Percentiles rank a stretch among this genome's conserved stretches.
phyloP scores from a whole-genome alignment of 2,113 vertebrate genomes.

The Thamnophis sirtalis region DNA sequence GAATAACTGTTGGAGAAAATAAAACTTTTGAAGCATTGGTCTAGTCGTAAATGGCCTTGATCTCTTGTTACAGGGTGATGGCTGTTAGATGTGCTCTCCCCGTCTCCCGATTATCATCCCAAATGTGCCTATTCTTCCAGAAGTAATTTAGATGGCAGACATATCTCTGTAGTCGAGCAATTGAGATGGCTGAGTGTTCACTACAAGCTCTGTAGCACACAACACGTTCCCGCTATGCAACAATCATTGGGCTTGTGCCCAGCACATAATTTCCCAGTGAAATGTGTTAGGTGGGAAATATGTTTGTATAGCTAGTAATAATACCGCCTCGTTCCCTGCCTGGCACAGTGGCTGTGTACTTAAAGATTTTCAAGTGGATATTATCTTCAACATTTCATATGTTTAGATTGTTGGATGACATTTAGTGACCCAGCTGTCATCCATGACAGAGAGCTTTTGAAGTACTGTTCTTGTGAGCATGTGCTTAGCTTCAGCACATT shows the following conservation, averaged over 20 bases:
- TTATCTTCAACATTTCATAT: neutral
- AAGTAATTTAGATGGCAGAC: conserved; percentile 25
- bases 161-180: neutral
- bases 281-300: conserved; percentile 11
- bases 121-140: conserved; percentile 25
- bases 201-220: conserved; percentile 2
- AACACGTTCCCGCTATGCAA: neutral
- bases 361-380: neutral
- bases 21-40: neutral
- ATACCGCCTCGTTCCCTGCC: neutral
- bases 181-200: conserved; percentile 2
- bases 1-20: neutral
- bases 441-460: conserved; percentile 9
- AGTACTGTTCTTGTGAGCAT: neutral
- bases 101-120: conserved; percentile 2
- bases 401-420: neutral
- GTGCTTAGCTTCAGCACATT: neutral
- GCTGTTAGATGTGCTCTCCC: conserved; percentile 9
- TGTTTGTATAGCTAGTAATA: neutral
- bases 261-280: conserved; percentile 9
- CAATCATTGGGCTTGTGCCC: conserved; percentile 19
- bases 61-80: conserved; percentile 13
- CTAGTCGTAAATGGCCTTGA: conserved; percentile 17
- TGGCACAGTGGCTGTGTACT: neutral
- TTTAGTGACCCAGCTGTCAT: neutral